Evolutionary conservation across 2,888 invertebrate genomes (phyloP).

Genomic region (Idaea biselata): DNA sequence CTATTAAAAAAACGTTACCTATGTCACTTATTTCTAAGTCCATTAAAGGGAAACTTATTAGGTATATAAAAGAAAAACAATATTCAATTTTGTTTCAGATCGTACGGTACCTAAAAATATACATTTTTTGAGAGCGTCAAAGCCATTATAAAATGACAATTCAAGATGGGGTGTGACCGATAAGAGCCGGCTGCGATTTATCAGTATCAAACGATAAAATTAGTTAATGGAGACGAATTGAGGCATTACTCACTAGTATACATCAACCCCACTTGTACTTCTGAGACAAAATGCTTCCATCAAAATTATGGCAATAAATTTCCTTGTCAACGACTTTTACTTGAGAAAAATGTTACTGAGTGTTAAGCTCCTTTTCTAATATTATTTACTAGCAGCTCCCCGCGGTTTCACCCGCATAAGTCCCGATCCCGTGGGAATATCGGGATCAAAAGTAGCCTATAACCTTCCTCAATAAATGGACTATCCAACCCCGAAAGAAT

Average conservation of each 20-base stretch:
- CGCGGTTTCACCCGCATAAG: too few relatives aligned
- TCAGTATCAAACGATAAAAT: constrained; percentile 52
- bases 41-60: too few relatives aligned
- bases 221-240: constrained; percentile 59
- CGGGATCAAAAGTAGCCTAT: too few relatives aligned
- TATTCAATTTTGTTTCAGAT: too few relatives aligned
- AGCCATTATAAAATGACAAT: not conserved
- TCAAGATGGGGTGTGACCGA: constrained; percentile 6
- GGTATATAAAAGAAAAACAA: too few relatives aligned
- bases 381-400: too few relatives aligned
- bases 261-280: constrained; percentile 28
- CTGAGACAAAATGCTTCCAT: constrained; percentile 39
- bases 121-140: not conserved
- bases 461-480: too few relatives aligned
- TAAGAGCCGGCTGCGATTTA: constrained; percentile 44
- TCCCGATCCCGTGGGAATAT: too few relatives aligned
- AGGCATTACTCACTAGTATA: constrained; percentile 51
- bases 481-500: too few relatives aligned
- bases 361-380: constrained; percentile 25
- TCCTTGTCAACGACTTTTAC: constrained; percentile 40
- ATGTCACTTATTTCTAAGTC: too few relatives aligned
- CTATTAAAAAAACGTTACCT: too few relatives aligned
- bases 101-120: too few relatives aligned
- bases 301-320: constrained; percentile 49
- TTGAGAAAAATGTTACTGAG: constrained; percentile 41